Evolutionary conservation across 53 echinoderm and acorn worm species (phyloP).

Genomic region (Patiria pectinifera): DNA sequence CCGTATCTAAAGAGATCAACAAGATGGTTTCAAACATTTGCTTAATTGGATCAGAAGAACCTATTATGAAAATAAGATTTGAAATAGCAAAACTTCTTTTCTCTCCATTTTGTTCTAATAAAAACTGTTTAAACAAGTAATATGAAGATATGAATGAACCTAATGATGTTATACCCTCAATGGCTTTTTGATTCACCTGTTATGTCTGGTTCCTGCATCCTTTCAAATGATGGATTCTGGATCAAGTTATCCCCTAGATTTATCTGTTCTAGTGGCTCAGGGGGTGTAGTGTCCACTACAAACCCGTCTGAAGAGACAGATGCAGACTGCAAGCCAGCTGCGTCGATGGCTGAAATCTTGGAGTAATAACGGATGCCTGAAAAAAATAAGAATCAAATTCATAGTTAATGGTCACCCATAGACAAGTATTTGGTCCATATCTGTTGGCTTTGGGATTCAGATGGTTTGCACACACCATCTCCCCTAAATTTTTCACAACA

Average conservation of each 20-base stretch:
- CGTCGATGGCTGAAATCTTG: constrained; percentile 60
- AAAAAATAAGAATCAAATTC: not conserved
- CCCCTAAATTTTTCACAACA: no score
- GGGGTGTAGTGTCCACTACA: constrained; percentile 54
- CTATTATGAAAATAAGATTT: no score
- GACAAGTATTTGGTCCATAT: not conserved
- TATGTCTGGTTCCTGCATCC: not conserved
- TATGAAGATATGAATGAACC: not conserved
- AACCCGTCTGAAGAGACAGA: constrained; percentile 53
- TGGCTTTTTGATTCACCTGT: not conserved
- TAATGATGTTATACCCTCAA: no score
- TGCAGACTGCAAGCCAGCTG: constrained; percentile 53
- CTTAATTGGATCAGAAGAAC: no score
- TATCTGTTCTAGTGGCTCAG: not conserved
- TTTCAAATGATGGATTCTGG: constrained; percentile 71
- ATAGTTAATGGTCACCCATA: not conserved
- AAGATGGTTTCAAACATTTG: not conserved
- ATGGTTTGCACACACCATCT: no score
- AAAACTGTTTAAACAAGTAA: no score
- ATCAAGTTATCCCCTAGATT: constrained; percentile 45
- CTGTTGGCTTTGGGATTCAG: not conserved
- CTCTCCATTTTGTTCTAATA: no score
- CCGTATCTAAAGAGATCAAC: not conserved
- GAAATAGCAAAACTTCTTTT: no score
- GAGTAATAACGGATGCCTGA: constrained; percentile 54